A percentile compares a stretch with the other conserved stretches of the same genome.
Conservation (phyloP, 2,797 vertebrate genomes). For the Tarsius wallacei region DNA sequence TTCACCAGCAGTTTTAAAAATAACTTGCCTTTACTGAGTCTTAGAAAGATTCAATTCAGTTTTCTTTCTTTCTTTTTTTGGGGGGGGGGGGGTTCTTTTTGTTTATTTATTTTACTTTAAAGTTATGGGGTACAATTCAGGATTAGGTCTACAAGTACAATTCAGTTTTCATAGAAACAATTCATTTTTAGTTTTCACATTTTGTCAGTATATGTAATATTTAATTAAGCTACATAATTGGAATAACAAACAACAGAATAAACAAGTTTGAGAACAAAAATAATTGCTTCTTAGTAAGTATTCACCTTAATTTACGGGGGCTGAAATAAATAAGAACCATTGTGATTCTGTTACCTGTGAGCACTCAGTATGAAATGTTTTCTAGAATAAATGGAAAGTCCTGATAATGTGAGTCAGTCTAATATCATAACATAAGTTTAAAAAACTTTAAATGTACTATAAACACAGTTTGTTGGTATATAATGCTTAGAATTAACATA, state of each 20-base stretch:
- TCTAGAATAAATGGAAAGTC: slow-evolving; percentile 23
- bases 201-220: slow-evolving; percentile 24
- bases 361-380: neutral
- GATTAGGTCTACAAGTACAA: no score
- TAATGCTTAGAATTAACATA: slow-evolving; percentile 44
- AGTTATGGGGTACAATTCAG: no score
- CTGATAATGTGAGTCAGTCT: neutral
- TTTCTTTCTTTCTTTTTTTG: no score
- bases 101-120: no score
- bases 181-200: slow-evolving; percentile 3
- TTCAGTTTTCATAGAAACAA: slow-evolving; percentile 26
- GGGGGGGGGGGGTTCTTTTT: no score
- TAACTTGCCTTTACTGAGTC: neutral
- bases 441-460: slow-evolving; percentile 29
- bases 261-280: slow-evolving; percentile 52
- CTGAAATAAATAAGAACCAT: slow-evolving; percentile 14
- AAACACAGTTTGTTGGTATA: neutral
- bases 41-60: slow-evolving; percentile 10
- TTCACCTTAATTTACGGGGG: neutral
- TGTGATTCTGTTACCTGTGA: neutral
- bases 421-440: neutral
- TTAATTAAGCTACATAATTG: slow-evolving; percentile 59
- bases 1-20: neutral
- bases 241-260: slow-evolving; percentile 58
- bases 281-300: slow-evolving; percentile 14